A percentile compares a stretch with the other conserved stretches of the same genome.
Conservation (phyloP, 2,113 vertebrate species). For the Daboia siamensis region DNA sequence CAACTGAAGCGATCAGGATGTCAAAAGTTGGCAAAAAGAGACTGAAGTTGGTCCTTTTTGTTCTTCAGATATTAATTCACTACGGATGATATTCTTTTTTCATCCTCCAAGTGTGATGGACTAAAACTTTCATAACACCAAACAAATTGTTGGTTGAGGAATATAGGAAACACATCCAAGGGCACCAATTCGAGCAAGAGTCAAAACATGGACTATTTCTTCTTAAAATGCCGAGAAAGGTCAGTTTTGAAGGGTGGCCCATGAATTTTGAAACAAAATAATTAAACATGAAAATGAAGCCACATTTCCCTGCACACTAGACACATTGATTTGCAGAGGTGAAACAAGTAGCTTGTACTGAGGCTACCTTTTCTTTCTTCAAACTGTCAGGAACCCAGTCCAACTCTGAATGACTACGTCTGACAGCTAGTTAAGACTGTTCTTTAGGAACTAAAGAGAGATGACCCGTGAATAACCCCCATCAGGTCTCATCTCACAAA, state of each 20-base stretch:
- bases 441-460: not conserved
- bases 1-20: not conserved
- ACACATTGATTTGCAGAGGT: not conserved
- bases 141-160: not conserved
- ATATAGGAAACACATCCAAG: not conserved
- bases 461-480: not conserved
- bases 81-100: not conserved
- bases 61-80: not conserved
- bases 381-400: not conserved
- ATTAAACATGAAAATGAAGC: not conserved
- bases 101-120: not conserved
- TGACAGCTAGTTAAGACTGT: not conserved
- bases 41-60: not conserved
- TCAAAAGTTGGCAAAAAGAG: not conserved
- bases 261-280: not conserved
- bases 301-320: not conserved
- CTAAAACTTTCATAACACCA: not conserved
- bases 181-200: not conserved
- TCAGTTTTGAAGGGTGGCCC: not conserved
- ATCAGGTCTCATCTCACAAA: not conserved
- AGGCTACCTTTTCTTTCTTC: not conserved
- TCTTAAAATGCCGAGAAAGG: not conserved
- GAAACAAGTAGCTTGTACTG: not conserved
- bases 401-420: not conserved
- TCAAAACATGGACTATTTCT: not conserved